phyloP scores from a whole-genome alignment of 2,113 vertebrate species.

The Aix galericulata region DNA sequence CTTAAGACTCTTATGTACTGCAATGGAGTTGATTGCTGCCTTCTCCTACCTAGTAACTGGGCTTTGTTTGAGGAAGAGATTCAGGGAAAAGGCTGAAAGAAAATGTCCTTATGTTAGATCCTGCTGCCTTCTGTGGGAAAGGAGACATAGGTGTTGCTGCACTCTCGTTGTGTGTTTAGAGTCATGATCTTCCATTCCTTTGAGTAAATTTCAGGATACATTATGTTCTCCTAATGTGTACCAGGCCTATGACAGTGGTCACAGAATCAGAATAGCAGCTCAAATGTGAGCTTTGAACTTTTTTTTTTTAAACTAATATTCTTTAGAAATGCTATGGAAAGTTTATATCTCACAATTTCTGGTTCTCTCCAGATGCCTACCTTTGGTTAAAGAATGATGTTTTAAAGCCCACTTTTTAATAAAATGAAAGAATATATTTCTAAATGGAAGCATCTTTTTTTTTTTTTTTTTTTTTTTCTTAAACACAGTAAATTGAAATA shows the following conservation, averaged over 20 bases:
- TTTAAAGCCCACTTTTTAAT: not conserved
- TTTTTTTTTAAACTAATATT: not conserved
- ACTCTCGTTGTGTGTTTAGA: not conserved
- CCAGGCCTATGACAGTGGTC: not conserved
- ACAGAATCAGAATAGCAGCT: not conserved
- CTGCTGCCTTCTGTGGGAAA: not conserved
- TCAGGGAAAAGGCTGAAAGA: not conserved
- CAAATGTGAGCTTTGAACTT: not conserved
- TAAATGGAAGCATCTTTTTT: not conserved
- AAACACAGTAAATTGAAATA: not conserved
- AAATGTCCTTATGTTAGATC: not conserved
- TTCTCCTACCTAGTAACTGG: not conserved
- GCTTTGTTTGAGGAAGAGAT: not conserved
- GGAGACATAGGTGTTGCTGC: not conserved
- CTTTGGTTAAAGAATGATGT: not conserved
- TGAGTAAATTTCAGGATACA: not conserved
- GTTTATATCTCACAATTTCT: slow-evolving; percentile 13
- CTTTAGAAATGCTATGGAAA: not conserved
- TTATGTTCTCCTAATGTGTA: not conserved
- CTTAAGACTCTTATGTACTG: not conserved
- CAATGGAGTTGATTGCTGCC: not conserved
- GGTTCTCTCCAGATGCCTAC: not conserved
- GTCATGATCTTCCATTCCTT: not conserved
- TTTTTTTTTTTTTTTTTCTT: not conserved
- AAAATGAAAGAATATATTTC: slow-evolving; percentile 15